These are phyloP conservation scores for Aselliscus stoliczkanus DNA, from an alignment of 2,797 vertebrate species.

Conservation along the genomic window DNA sequence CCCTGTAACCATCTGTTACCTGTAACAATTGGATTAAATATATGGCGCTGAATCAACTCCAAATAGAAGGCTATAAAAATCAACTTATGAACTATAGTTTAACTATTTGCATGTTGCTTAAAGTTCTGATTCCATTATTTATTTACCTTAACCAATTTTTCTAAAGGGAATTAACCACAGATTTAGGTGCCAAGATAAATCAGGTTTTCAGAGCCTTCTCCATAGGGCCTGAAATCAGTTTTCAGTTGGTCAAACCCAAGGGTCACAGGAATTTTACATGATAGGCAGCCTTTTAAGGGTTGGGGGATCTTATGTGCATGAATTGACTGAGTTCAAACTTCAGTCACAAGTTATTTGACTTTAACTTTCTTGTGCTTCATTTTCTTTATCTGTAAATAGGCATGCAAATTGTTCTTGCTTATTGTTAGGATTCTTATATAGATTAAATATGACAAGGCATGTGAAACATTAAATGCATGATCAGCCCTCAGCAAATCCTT, in stretches of 20 bases:
- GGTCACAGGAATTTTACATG: not conserved
- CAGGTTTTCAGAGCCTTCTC: not conserved
- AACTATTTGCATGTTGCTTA: not conserved
- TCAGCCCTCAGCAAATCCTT: not conserved
- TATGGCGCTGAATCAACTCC: not conserved
- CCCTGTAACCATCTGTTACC: not conserved
- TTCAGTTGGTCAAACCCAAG: not conserved
- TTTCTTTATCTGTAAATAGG: not conserved
- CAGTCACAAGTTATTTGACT: not conserved
- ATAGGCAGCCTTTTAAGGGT: not conserved
- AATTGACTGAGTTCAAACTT: not conserved
- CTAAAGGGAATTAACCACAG: not conserved
- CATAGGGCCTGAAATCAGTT: not conserved
- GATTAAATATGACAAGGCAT: not conserved
- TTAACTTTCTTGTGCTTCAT: not conserved
- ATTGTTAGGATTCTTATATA: not conserved
- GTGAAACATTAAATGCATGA: not conserved
- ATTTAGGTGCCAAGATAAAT: not conserved
- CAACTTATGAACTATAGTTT: not conserved
- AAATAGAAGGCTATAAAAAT: not conserved
- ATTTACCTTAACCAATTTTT: not conserved
- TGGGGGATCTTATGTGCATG: not conserved
- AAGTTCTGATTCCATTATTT: not conserved
- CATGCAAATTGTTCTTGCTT: not conserved
- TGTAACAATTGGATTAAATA: not conserved